Conservation (phyloP, 2,797 vertebrate species). For the Danio choprae region DNA sequence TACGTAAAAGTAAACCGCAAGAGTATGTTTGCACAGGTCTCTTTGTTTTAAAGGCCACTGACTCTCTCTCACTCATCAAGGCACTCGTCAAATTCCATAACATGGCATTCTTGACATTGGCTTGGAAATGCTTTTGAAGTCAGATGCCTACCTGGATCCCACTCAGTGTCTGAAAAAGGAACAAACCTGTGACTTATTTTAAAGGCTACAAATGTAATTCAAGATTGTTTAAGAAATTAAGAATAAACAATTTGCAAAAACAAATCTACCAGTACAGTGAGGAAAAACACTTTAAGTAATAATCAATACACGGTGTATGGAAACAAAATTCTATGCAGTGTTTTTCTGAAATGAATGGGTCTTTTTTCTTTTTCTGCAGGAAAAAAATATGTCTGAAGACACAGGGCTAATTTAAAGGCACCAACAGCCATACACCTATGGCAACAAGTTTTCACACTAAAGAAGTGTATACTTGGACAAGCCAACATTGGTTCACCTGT, state of each 20-base stretch:
- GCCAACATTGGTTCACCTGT: background rate
- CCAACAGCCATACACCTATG: background rate
- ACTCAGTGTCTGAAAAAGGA: background rate
- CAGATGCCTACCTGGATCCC: background rate
- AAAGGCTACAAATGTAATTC: too few species aligned
- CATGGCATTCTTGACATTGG: slow-evolving; percentile 27
- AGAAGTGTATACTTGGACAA: background rate
- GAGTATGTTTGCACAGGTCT: slow-evolving; percentile 70
- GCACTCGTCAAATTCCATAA: slow-evolving; percentile 37
- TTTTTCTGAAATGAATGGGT: too few species aligned
- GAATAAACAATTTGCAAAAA: too few species aligned
- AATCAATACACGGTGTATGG: too few species aligned
- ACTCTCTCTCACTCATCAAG: slow-evolving; percentile 33
- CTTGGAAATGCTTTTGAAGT: slow-evolving; percentile 45
- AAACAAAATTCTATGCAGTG: too few species aligned
- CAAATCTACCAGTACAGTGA: too few species aligned
- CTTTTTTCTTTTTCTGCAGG: too few species aligned
- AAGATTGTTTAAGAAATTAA: too few species aligned
- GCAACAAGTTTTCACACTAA: background rate
- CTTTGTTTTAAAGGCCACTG: slow-evolving; percentile 70
- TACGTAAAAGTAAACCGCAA: slow-evolving; percentile 50
- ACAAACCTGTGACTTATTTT: slow-evolving; percentile 2
- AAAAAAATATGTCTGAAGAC: background rate
- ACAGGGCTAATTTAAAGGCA: background rate
- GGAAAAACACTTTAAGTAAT: too few species aligned